These are phyloP conservation scores for Myotis lucifugus DNA, from an alignment of 2,113 vertebrate genomes.

Conservation along the genomic window DNA sequence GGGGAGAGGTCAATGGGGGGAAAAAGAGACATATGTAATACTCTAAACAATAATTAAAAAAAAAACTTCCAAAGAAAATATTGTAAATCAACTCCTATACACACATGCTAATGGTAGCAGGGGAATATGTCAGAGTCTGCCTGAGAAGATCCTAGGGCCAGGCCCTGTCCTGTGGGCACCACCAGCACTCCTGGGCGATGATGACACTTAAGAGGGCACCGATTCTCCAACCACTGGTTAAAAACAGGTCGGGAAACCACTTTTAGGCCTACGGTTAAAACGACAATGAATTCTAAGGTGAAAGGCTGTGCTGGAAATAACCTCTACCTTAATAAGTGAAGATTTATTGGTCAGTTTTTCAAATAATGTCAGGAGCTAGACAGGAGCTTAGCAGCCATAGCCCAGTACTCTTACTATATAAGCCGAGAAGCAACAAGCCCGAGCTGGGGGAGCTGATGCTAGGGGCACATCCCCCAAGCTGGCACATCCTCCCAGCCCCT, in stretches of 20 bases:
- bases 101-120: background rate
- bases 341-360: background rate
- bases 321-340: background rate
- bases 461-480: background rate
- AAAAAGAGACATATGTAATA: too few relatives aligned
- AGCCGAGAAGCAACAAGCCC: background rate
- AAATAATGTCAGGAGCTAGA: background rate
- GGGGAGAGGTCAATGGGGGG: too few relatives aligned
- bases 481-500: background rate
- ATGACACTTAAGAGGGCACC: background rate
- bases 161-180: background rate
- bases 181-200: background rate
- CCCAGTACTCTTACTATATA: background rate
- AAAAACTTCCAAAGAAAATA: background rate
- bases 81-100: background rate
- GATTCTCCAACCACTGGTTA: conserved; percentile 9
- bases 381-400: background rate
- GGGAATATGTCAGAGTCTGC: background rate
- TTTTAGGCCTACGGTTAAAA: background rate
- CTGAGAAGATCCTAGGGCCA: background rate
- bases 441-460: background rate
- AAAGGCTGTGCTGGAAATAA: background rate
- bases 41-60: background rate
- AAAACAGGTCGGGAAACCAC: background rate
- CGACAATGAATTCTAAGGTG: background rate